Evolutionary conservation across 2,797 vertebrate species (phyloP).

Genomic region (Danio jaintianensis): DNA sequence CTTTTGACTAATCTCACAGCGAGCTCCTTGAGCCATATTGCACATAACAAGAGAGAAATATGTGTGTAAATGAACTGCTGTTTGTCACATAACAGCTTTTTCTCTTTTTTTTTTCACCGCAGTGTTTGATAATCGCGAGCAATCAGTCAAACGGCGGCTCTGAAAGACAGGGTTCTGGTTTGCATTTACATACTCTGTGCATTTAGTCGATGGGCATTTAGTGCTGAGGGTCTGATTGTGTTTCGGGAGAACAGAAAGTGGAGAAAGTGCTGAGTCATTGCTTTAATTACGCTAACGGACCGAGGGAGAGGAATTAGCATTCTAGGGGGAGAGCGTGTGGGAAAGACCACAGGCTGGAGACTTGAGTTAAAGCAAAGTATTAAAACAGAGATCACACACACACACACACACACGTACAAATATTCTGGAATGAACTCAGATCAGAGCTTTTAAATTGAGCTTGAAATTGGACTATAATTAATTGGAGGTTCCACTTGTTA

Average conservation of each 20-base stretch:
- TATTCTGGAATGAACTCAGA: background rate
- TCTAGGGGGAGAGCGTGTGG: conserved; percentile 17
- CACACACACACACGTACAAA: background rate
- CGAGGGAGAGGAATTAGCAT: conserved; percentile 37
- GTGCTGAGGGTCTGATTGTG: conserved; percentile 32
- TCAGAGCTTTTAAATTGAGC: background rate
- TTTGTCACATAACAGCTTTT: conserved; percentile 15
- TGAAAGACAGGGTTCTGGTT: background rate
- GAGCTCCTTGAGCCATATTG: background rate
- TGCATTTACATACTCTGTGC: conserved; percentile 59
- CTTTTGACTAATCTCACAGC: background rate
- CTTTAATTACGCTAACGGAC: conserved; percentile 31
- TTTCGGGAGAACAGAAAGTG: conserved; percentile 35
- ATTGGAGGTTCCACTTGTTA: background rate
- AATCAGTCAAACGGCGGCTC: background rate
- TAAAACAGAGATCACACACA: background rate
- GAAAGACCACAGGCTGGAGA: conserved; percentile 23
- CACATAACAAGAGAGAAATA: background rate
- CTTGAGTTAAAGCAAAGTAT: background rate
- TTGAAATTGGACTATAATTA: background rate
- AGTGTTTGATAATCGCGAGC: conserved; percentile 30
- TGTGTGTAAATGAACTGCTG: background rate
- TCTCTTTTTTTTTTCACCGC: background rate
- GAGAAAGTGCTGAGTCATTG: conserved; percentile 56
- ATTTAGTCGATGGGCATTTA: conserved; percentile 52